Evolutionary conservation across 92 coral and sea anemone species (phyloP), one percentile per base, ranked within the genome.

Genomic region (Paragorgia papillata): DNA sequence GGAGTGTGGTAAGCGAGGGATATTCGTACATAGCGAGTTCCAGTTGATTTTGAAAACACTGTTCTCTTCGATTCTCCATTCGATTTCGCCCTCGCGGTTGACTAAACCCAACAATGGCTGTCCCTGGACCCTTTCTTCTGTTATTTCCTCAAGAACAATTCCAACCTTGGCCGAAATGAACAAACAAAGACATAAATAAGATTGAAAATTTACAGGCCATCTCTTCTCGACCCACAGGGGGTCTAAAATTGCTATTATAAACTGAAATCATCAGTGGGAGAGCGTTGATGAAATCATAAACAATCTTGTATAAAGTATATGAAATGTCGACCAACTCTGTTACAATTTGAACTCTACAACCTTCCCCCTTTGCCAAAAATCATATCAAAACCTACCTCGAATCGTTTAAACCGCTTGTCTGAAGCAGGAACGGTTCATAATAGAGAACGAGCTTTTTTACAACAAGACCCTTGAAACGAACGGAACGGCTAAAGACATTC

Each of bases 191-290:
- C n/a, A 41, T 31, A 22, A 71, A 53, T 48, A 27, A 71, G 7
- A 24, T 18, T 7, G 31, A 44, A 19, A 19, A 41, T 34, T 50
- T 30, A 41, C 20, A 14, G 39, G 78, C 29, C 51, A 53, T 71
- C 78, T 71, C 54, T 71, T 71, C 61, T 51, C 78, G 64, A 33
- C 19, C 53, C 53, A 50, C 78, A 39, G 78, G 78, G 78, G 76
- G 78, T 19, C 27, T 3, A 34, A 49, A 71, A 50, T 71, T 53
- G 62, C 78, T 71, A 71, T 53, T 71, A 71, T 71, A 71, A 71
- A 71, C 78, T 71, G 31, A 55, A 55, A 27, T 54, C 64, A 55
- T 20, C 53, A n/a, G 53, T 46, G n/a, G 53, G 53, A 46, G 55
- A 22, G 33, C 27, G 34, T 29, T 20, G 31, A 17, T 6, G 21